These are phyloP conservation scores for Montipora foliosa DNA, from an alignment of 64 coral and sea anemone species.

Conservation along the genomic window DNA sequence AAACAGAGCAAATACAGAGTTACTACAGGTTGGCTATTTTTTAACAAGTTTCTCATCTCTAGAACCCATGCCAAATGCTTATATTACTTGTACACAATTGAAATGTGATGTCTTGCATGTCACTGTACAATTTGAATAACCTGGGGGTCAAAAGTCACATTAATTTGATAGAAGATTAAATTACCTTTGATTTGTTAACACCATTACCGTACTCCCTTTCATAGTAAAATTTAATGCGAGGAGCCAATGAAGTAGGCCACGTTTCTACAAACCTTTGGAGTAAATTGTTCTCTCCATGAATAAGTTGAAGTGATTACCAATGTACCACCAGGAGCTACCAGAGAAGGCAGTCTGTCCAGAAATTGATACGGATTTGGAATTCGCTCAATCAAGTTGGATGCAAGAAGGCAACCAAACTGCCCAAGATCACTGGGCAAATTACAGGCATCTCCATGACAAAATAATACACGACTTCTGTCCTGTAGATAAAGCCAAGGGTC, in stretches of 20 bases:
- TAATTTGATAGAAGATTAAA: no score
- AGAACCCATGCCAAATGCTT: no score
- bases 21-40: neutral
- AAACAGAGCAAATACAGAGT: neutral
- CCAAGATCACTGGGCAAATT: constrained; percentile 66
- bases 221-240: no score
- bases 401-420: constrained; percentile 75
- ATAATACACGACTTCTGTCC: constrained; percentile 55
- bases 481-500: neutral
- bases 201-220: no score
- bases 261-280: constrained; percentile 47
- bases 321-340: constrained; percentile 70
- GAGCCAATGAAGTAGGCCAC: neutral
- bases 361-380: constrained; percentile 69
- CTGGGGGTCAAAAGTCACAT: no score
- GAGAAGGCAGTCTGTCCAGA: constrained; percentile 52
- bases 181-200: no score
- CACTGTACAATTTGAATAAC: no score
- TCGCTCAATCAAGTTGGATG: constrained; percentile 64
- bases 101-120: no score
- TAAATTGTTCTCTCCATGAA: constrained; percentile 70
- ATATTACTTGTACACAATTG: no score
- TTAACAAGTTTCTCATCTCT: no score
- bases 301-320: constrained; percentile 59
- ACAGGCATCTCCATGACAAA: constrained; percentile 70